phyloP scores from a whole-genome alignment of 2,797 vertebrate genomes.

The Poecilia velifera region DNA sequence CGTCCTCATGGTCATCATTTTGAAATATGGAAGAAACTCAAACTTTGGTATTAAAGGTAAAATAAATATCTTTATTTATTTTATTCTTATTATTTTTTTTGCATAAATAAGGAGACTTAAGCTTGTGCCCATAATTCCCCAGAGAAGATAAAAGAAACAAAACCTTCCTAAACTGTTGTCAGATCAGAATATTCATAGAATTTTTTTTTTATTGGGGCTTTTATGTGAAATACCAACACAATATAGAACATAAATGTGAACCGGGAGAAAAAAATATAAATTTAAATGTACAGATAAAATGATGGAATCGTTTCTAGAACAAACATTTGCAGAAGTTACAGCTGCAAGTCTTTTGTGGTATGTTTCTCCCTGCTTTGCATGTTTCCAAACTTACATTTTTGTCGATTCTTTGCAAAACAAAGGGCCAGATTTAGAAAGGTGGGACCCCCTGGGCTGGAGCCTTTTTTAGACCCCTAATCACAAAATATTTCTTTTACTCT shows the following conservation, averaged over 20 bases:
- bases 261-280: not conserved
- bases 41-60: constrained; percentile 99
- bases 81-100: not conserved
- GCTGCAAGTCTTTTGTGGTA: not conserved
- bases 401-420: not conserved
- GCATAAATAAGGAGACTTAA: not conserved
- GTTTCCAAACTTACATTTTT: not conserved
- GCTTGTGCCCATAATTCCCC: not conserved
- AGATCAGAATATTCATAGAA: not conserved
- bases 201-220: not conserved
- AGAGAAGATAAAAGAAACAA: not conserved
- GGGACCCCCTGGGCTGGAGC: not conserved
- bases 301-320: too few relatives aligned
- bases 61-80: constrained; percentile 7
- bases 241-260: not conserved
- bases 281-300: not conserved
- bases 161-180: not conserved
- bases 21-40: constrained; percentile 96
- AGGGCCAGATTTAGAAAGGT: not conserved
- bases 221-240: not conserved
- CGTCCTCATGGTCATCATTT: constrained; percentile 92
- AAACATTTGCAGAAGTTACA: not conserved
- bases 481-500: not conserved
- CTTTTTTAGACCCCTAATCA: not conserved
- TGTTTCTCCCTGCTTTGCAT: not conserved